phyloP scores from a whole-genome alignment of 2,113 vertebrate genomes.

The Chitala chitala region DNA sequence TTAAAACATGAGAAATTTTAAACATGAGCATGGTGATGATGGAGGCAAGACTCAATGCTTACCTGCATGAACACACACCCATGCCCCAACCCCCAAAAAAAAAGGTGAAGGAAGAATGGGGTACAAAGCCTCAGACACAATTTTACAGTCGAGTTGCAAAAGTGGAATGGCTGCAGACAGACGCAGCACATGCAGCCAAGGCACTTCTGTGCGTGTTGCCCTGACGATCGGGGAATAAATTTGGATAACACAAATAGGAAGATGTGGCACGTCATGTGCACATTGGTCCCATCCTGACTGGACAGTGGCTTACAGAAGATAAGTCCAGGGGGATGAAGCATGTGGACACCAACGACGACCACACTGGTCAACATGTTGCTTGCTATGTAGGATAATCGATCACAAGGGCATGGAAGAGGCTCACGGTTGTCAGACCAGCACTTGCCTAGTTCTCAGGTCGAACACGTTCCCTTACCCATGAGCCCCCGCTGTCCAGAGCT shows the following conservation, averaged over 20 bases:
- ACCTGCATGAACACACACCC: no score
- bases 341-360: not conserved
- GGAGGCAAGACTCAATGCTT: no score
- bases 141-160: no score
- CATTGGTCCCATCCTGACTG: not conserved
- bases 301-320: not conserved
- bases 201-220: not conserved
- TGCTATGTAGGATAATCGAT: not conserved
- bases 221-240: not conserved
- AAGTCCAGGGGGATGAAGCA: not conserved
- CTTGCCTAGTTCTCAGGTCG: not conserved
- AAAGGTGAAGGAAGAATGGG: no score
- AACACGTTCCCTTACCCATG: no score
- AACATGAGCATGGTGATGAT: no score
- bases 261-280: not conserved
- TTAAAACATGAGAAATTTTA: no score
- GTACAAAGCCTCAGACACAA: no score
- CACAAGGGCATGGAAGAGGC: not conserved
- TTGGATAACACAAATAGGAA: not conserved
- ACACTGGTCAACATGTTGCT: not conserved
- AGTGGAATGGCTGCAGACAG: not conserved
- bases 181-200: not conserved
- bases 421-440: not conserved
- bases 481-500: no score
- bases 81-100: no score